Evolutionary conservation across 1,140 invertebrate genomes (phyloP).

Genomic region (Ptiloglossa arizonensis): DNA sequence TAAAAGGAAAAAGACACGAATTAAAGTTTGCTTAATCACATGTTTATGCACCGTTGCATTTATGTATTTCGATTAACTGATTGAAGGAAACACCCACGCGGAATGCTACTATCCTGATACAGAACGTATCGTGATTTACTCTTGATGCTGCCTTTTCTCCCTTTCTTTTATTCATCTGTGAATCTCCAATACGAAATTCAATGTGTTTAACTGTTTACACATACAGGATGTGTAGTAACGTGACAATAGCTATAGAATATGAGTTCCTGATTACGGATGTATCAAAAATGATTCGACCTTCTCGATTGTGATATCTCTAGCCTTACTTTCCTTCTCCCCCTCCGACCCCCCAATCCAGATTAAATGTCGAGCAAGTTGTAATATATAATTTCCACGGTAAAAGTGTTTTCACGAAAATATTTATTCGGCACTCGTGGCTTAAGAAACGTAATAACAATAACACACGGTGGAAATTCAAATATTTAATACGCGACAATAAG

Average conservation of each 20-base stretch:
- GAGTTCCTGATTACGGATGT: slow-evolving; percentile 69
- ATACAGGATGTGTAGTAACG: not conserved
- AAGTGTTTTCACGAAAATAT: no score
- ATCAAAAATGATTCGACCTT: slow-evolving; percentile 69
- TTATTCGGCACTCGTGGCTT: no score
- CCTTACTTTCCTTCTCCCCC: no score
- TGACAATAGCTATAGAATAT: slow-evolving; percentile 51
- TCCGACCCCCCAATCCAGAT: no score
- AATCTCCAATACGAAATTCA: not conserved
- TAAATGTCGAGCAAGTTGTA: no score
- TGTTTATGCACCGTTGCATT: no score
- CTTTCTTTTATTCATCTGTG: slow-evolving; percentile 40
- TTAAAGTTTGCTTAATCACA: no score
- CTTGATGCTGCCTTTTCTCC: slow-evolving; percentile 65
- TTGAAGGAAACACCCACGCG: slow-evolving; percentile 5
- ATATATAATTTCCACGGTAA: no score
- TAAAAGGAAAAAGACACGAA: no score
- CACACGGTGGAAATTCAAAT: no score
- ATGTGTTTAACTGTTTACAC: not conserved
- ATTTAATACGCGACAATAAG: not conserved
- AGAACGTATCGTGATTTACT: slow-evolving; percentile 74
- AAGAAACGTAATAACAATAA: no score
- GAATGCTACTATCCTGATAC: slow-evolving; percentile 69
- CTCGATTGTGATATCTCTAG: slow-evolving; percentile 19
- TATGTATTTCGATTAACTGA: not conserved